Evolutionary conservation across 2,888 invertebrate species (phyloP), one percentile per base, ranked within the genome.

Genomic region (Mythimna albipuncta): DNA sequence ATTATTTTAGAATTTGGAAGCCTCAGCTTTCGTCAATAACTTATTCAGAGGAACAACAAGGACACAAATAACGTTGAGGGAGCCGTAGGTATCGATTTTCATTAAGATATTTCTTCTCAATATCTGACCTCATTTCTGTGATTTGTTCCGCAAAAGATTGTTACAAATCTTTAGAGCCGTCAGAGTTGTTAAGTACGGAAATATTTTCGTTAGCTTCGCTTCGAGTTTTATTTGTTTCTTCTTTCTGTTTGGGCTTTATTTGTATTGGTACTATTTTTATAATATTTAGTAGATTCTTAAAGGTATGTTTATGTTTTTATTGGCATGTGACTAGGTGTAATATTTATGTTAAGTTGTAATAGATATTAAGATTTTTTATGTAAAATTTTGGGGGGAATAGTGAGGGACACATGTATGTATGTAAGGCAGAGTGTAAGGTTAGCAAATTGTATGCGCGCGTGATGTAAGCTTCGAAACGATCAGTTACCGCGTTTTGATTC

Each of bases 71-170:
- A 66, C 41, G 26, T 13, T 4, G 35, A 57, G 55, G 55, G 67
- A 77, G 26, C 47, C 47, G 44, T 0, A 11, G 35, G 59, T 73
- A 83, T 82, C 67, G 82, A 82, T 75, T 83, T 71, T 75, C 70
- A 81, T 83, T 62, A 75, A 35, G 66, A 70, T n/a, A 68, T 69
- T 74, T 79, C 63, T 81, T 61, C 64, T 65, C 59, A 63, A 71
- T 78, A 73, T 82, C 71, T 83, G 84, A 73, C 81, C 82, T 81
- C 75, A 67, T 78, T 82, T 47, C 61, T 2, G 47, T 54, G 50
- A 81, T 70, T 74, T 81, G 52, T 70, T 63, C 52, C n/a, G 58
- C 61, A 55, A 57, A 41, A 74, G 21, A 78, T 70, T 75, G 82
- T 75, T 50, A 75, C 78, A 47, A 55, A 19, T 75, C 79, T 71